Percentiles rank a stretch among this genome's conserved stretches.
Evolutionary conservation across 2,888 invertebrate genomes (phyloP).

Genomic region (Calameuta idolon): DNA sequence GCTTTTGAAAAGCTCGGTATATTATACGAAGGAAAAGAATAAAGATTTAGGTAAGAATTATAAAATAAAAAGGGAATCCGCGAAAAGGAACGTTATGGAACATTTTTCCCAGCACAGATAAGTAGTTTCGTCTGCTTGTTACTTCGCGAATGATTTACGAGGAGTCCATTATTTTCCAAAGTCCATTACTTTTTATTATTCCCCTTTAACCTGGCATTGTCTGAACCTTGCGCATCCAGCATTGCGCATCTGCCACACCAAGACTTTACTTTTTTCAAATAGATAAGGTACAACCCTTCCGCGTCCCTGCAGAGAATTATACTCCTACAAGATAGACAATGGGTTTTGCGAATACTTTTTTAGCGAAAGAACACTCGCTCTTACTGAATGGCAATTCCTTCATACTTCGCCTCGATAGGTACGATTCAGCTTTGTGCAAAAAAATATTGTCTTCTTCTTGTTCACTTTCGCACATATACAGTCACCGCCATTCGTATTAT

Average conservation of each 20-base stretch:
- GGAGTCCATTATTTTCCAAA: slow-evolving; percentile 30
- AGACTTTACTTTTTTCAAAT: slow-evolving; percentile 4
- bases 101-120: not conserved
- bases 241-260: not conserved
- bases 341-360: not conserved
- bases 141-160: slow-evolving; percentile 33
- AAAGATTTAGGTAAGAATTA: not conserved
- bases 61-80: not conserved
- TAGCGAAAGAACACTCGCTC: not conserved
- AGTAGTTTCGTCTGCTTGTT: slow-evolving; percentile 17
- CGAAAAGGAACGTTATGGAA: not conserved
- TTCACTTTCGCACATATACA: not conserved
- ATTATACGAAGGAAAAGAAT: not conserved
- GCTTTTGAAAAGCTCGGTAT: not conserved
- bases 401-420: not conserved
- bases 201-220: slow-evolving; percentile 3
- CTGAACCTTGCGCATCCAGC: not conserved
- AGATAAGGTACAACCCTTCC: not conserved
- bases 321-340: not conserved
- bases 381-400: not conserved
- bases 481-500: not conserved
- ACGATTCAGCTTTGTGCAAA: not conserved
- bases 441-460: not conserved
- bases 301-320: not conserved
- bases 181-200: slow-evolving; percentile 35